phyloP scores from a whole-genome alignment of 2,113 vertebrate genomes.

The Acanthochromis polyacanthus region DNA sequence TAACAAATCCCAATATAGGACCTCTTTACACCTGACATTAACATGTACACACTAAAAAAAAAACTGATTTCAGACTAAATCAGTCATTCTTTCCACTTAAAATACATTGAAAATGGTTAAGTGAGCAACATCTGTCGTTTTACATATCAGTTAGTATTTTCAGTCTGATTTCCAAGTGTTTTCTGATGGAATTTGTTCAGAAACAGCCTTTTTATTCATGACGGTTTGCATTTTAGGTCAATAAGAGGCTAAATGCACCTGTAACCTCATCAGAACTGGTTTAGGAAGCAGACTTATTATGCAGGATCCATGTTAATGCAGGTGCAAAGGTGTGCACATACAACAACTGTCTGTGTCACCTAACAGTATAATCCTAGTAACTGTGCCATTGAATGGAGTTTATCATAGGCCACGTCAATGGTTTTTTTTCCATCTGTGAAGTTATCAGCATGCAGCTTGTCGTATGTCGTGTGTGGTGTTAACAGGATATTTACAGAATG shows the following conservation, averaged over 20 bases:
- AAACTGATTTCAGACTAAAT: constrained; percentile 26
- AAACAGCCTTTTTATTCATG: background rate
- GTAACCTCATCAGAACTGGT: constrained; percentile 19
- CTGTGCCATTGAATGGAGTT: constrained; percentile 32
- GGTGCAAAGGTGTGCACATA: constrained; percentile 52
- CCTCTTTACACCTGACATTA: constrained; percentile 37
- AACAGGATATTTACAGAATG: constrained; percentile 93
- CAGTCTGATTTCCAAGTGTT: background rate
- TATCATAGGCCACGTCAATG: constrained; percentile 26
- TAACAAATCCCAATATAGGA: constrained; percentile 42
- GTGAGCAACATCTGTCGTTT: constrained; percentile 7
- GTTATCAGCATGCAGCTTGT: constrained; percentile 94
- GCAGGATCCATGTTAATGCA: constrained; percentile 36
- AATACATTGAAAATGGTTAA: constrained; percentile 25
- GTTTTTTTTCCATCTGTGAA: constrained; percentile 24
- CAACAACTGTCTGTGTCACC: constrained; percentile 49
- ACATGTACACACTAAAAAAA: constrained; percentile 27
- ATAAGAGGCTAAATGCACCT: constrained; percentile 3
- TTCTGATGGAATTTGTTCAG: constrained; percentile 16
- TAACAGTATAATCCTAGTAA: constrained; percentile 40
- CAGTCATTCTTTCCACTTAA: constrained; percentile 2
- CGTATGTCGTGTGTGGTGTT: constrained; percentile 90
- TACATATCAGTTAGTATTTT: background rate
- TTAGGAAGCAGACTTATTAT: constrained; percentile 19
- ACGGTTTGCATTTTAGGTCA: background rate